Percentiles rank a stretch among this genome's conserved stretches.
These are phyloP conservation scores for Sylvia borin DNA, from an alignment of 2,797 vertebrate species.

Conservation along the genomic window DNA sequence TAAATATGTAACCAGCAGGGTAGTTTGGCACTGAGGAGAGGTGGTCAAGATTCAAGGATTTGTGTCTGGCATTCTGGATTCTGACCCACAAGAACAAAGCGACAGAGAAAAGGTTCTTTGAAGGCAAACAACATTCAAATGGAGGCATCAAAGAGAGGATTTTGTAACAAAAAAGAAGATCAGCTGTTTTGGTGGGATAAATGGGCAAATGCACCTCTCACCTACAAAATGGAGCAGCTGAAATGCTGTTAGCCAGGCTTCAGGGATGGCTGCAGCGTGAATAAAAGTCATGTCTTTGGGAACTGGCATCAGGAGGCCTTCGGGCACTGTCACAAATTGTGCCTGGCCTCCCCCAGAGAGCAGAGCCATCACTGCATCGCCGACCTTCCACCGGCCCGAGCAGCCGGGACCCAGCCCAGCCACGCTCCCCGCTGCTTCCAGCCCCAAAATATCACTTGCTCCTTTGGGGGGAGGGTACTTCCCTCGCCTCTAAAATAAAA, in stretches of 20 bases:
- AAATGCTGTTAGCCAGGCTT: slow-evolving; percentile 88
- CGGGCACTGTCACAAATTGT: slow-evolving; percentile 80
- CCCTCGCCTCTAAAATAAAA: slow-evolving; percentile 78
- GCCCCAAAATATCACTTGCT: slow-evolving; percentile 83
- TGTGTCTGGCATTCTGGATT: neutral
- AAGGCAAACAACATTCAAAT: neutral
- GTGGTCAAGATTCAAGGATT: neutral
- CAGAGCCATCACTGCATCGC: slow-evolving; percentile 84
- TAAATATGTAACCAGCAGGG: neutral
- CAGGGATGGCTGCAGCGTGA: slow-evolving; percentile 86
- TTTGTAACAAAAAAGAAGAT: neutral
- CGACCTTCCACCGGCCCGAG: slow-evolving; percentile 71
- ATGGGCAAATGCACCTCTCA: slow-evolving; percentile 41
- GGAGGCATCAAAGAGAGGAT: neutral
- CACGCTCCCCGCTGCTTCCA: slow-evolving; percentile 84
- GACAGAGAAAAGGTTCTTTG: neutral
- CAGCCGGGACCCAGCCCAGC: slow-evolving; percentile 75
- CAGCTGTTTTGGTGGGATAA: neutral
- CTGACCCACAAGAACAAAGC: neutral
- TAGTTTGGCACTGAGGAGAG: neutral
- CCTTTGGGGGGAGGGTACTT: slow-evolving; percentile 82
- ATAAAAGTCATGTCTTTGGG: slow-evolving; percentile 75
- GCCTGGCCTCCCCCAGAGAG: slow-evolving; percentile 86
- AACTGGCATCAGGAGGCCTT: slow-evolving; percentile 81
- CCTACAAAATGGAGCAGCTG: slow-evolving; percentile 86